Evolutionary conservation across 2,113 vertebrate genomes (phyloP), one percentile per base, ranked within the genome.

Genomic region (Actinemys pallida): DNA sequence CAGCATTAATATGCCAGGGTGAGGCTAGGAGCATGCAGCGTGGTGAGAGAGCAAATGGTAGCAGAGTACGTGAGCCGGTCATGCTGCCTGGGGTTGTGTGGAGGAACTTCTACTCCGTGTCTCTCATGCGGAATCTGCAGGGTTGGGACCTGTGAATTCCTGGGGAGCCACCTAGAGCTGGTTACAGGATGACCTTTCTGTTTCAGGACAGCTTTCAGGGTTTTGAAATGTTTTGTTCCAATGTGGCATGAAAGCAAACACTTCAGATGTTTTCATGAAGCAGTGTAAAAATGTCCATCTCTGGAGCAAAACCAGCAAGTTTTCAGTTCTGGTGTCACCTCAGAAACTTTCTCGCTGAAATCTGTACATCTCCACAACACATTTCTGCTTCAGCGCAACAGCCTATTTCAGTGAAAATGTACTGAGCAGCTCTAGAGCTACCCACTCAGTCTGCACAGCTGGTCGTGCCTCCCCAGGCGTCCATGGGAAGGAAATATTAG

Each of bases 31-130:
- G 29, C 59, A 62, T 62, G 29, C 59, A 31, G 16, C 9, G 3
- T 24, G 27, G 65, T 0, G 0, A 69, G 57, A 76, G 25, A 22
- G 76, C 31, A 10, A 9, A 7, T 3, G 5, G 50, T 50, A 10
- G 0, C 0, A 0, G 4, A 27, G 42, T 10, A 24, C 72, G 3
- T 24, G 59, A 78, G 49, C 84, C 65, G 22, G 42, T 35, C 45
- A 14, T 19, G 49, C n/a, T 83, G 25, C 45, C 27, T 5, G 53
- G 39, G n/a, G 1, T 47, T 12, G 16, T 0, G 0, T 35, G 52
- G 59, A 84, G 49, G 69, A 80, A 62, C 39, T 22, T 42, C 49
- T 52, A 1, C 10, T 86, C 79, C 81, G 78, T 62, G 80, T 3
- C 20, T 84, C 49, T 57, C 49, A 1, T 50, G 79, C 0, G 6